Conservation (phyloP, 1,140 invertebrate genomes). For the Drosophila tropicalis region DNA sequence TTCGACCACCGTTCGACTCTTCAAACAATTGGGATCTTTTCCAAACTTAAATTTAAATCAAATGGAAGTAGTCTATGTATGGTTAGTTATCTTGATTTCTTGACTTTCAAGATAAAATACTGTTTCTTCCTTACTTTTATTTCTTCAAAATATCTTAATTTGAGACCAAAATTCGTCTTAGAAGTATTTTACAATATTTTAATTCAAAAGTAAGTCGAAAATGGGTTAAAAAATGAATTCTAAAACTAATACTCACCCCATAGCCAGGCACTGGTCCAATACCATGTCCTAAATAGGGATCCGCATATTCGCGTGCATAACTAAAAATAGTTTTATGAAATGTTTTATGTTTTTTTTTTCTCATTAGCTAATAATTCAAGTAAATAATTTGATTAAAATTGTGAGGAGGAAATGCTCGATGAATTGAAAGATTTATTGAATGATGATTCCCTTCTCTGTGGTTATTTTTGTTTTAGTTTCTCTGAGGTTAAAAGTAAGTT, state of each 20-base stretch:
- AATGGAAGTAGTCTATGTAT: too few relatives aligned
- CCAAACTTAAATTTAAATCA: too few relatives aligned
- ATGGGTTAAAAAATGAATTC: neutral
- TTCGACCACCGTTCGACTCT: too few relatives aligned
- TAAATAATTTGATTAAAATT: slow-evolving; percentile 3
- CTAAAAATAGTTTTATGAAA: slow-evolving; percentile 84
- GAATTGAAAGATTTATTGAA: slow-evolving; percentile 15
- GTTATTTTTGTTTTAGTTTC: slow-evolving; percentile 25
- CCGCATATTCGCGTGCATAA: slow-evolving; percentile 95
- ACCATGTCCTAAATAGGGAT: slow-evolving; percentile 97
- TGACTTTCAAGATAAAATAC: too few relatives aligned
- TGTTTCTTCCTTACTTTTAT: too few relatives aligned
- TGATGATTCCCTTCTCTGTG: slow-evolving; percentile 47
- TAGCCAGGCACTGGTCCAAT: slow-evolving; percentile 98
- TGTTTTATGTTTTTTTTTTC: slow-evolving; percentile 23
- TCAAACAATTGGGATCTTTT: too few relatives aligned
- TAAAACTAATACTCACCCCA: slow-evolving; percentile 88
- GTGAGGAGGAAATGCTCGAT: neutral
- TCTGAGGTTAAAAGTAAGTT: neutral
- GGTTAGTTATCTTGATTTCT: too few relatives aligned
- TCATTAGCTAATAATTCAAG: slow-evolving; percentile 23
- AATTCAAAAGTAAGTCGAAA: too few relatives aligned
- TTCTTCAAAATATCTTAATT: too few relatives aligned
- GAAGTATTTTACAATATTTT: too few relatives aligned
- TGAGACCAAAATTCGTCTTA: too few relatives aligned